These are phyloP conservation scores for Neodontobutis hainanensis DNA, from an alignment of 2,113 vertebrate genomes.

Conservation along the genomic window DNA sequence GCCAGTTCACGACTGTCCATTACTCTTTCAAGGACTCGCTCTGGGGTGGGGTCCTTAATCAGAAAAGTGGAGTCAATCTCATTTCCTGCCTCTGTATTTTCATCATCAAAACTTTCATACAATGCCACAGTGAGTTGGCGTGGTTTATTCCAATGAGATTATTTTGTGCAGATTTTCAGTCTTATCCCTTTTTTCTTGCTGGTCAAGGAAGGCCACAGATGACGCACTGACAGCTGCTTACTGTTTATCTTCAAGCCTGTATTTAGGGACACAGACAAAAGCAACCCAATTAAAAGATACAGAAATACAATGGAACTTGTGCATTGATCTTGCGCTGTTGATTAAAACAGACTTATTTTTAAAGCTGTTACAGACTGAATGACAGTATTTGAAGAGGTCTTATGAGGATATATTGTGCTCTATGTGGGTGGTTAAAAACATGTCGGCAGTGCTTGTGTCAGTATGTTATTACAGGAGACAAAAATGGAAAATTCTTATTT, in stretches of 20 bases:
- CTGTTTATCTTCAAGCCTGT: slow-evolving; percentile 6
- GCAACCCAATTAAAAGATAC: slow-evolving; percentile 4
- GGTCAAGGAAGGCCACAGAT: slow-evolving; percentile 25
- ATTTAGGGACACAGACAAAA: slow-evolving; percentile 8
- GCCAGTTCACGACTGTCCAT: slow-evolving; percentile 70
- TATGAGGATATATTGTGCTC: not conserved
- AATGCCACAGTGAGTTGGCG: slow-evolving; percentile 27
- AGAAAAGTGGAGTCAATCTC: slow-evolving; percentile 51
- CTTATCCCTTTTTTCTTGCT: slow-evolving; percentile 22
- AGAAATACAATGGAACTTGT: not conserved
- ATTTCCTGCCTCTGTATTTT: slow-evolving; percentile 34
- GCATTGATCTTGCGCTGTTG: not conserved
- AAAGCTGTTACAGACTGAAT: slow-evolving; percentile 4
- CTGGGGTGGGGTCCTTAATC: slow-evolving; percentile 49
- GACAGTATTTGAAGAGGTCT: slow-evolving; percentile 5
- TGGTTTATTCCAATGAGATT: slow-evolving; percentile 56
- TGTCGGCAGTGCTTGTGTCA: not conserved
- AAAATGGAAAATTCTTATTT: not conserved
- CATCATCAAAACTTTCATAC: slow-evolving; percentile 44
- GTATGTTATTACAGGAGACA: not conserved
- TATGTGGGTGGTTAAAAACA: not conserved
- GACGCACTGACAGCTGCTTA: slow-evolving; percentile 7
- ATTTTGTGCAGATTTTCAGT: slow-evolving; percentile 27
- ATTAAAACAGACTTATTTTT: not conserved
- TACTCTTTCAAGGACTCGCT: slow-evolving; percentile 72